Evolutionary conservation across 2,888 invertebrate genomes (phyloP).

Genomic region (Tiphia femorata): DNA sequence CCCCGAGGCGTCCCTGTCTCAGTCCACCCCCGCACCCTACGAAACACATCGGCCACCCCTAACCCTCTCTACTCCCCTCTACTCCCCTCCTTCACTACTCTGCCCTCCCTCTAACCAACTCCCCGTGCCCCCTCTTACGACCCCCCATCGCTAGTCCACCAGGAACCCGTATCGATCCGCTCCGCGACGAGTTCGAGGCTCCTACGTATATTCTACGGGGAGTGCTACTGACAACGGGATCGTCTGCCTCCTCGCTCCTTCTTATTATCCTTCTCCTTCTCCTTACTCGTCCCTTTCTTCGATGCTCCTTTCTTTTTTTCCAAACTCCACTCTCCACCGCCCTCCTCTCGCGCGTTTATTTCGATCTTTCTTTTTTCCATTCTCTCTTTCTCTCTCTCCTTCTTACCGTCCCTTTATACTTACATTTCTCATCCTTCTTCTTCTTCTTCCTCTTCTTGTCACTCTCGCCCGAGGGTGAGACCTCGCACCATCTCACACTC

Average conservation of each 20-base stretch:
- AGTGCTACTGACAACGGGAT: constrained; percentile 57
- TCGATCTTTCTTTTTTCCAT: constrained; percentile 24
- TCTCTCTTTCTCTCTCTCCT: constrained; percentile 14
- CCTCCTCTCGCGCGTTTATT: constrained; percentile 7
- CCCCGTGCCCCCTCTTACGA: constrained; percentile 32
- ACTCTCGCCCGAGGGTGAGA: constrained; percentile 20
- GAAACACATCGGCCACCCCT: constrained; percentile 21
- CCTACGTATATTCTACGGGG: constrained; percentile 51
- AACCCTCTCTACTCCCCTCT: constrained; percentile 15
- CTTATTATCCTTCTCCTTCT: constrained; percentile 9
- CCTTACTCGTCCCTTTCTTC: constrained; percentile 3
- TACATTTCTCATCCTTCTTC: not conserved
- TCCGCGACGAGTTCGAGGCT: constrained; percentile 56
- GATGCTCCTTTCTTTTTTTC: not conserved
- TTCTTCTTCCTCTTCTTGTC: constrained; percentile 2
- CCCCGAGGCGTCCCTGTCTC: constrained; percentile 60
- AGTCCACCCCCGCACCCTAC: constrained; percentile 56
- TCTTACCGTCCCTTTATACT: not conserved
- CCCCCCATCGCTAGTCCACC: constrained; percentile 50
- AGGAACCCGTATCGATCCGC: constrained; percentile 57
- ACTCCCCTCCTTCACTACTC: constrained; percentile 13
- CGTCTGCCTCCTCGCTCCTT: constrained; percentile 27
- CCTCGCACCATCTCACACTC: constrained; percentile 9
- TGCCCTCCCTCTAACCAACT: constrained; percentile 27
- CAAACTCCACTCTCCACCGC: too few relatives aligned